Evolutionary conservation across 2,113 vertebrate genomes (phyloP).

Genomic region (Chitala chitala): DNA sequence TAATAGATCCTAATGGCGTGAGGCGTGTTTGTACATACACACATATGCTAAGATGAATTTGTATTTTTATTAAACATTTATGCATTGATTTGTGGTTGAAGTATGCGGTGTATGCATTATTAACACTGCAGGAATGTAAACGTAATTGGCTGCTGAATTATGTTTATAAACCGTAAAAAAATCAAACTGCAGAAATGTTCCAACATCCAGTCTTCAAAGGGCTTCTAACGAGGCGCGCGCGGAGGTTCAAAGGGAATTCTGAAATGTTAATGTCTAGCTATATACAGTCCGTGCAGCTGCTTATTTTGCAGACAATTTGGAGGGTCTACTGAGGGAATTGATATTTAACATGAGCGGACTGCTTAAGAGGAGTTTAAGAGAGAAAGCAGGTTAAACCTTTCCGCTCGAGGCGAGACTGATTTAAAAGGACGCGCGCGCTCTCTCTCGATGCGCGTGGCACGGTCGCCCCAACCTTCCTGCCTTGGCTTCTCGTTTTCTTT

Average conservation of each 20-base stretch:
- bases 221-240: conserved; percentile 55
- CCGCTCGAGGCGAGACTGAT: conserved; percentile 49
- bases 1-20: conserved; percentile 46
- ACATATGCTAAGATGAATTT: not conserved
- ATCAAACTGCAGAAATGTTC: conserved; percentile 59
- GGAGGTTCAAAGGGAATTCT: conserved; percentile 67
- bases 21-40: conserved; percentile 37
- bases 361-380: conserved; percentile 58
- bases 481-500: conserved; percentile 3
- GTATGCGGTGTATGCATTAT: conserved; percentile 52
- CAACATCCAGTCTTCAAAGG: conserved; percentile 63
- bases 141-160: conserved; percentile 60
- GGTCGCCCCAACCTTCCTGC: not conserved
- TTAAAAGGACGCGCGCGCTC: conserved; percentile 30
- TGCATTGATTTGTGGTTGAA: conserved; percentile 38
- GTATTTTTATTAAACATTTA: conserved; percentile 5
- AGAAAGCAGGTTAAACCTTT: conserved; percentile 60
- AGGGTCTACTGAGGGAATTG: conserved; percentile 57
- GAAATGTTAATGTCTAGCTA: conserved; percentile 61
- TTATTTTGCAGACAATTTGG: conserved; percentile 53
- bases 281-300: conserved; percentile 44
- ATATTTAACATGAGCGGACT: conserved; percentile 62
- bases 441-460: conserved; percentile 20
- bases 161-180: conserved; percentile 66
- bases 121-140: conserved; percentile 49